Evolutionary conservation across 1,140 invertebrate species (phyloP), one percentile per base, ranked within the genome.

Genomic region (Heliconius himera): DNA sequence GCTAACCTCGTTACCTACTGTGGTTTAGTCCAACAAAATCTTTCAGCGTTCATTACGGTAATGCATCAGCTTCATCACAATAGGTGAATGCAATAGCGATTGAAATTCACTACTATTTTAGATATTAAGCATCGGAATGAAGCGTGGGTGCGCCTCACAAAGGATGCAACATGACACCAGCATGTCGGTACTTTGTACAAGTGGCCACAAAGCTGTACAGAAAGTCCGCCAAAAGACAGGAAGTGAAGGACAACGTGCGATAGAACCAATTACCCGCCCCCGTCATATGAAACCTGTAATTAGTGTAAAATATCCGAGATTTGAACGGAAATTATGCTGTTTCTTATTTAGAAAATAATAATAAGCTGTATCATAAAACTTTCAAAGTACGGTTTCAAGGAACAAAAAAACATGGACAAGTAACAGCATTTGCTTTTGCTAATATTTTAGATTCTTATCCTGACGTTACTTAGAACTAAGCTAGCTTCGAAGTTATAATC

Each of bases 221-320:
- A 90, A 79, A 75, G 81, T 86, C 84, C 81, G 85, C 87, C 88
- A 91, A 93, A 92, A 90, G 90, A 90, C 92, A 92, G 91, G 91
- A 93, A 93, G 89, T 90, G 85, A 88, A 90, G 87, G 87, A 91
- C 89, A 89, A 86, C 87, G 91, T 85, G 80, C 89, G 91, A 92
- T 91, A 89, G 83, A 89, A 87, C 91, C 89, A 94, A 93, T 93
- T 91, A 89, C 89, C 87, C 92, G 91, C 92, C 91, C 88, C 88
- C 88, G 92, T 87, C 83, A 94, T 88, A 80, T 83, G 91, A 93
- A 92, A 94, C 91, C 91, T 66, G 87, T 87, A 93, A 94, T 93
- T 94, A 92, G 88, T 90, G 92, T 91, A 92, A 92, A 89, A 88
- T 90, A 93, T 89, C 84, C 84, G 84, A 84, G 81, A 70, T 79